Base-by-base conservation (phyloP, 2,113 vertebrate species). In the Desmodus rotundus region DNA sequence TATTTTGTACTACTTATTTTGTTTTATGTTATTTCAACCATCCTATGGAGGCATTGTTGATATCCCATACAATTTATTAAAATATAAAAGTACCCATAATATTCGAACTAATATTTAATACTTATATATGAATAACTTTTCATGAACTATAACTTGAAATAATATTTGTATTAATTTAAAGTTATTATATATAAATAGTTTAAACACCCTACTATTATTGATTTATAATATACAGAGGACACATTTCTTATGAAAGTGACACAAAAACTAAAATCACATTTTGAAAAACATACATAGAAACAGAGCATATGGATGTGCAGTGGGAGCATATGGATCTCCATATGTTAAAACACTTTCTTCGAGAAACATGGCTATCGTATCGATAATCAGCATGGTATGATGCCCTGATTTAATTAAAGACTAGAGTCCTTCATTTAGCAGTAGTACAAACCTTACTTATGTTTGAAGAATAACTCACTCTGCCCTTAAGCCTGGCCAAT, bases 311-410 rank as follows among this genome's bases (percentile, higher is more conserved):
- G 98, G 97, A 90, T 96, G 76, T 96, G 1, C 33, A 97, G 97
- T 83, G 10, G 96, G 98, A 98, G 33, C 98, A 98, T 98, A 98
- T 92, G 97, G 95, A 3, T 95, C 77, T 97, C 91, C 98, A 97
- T 98, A 98, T 98, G 98, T 91, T 98, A 82, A 94, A 93, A 97
- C 56, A 82, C 56, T 98, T 94, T 98, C 93, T 98, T 98, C 93
- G 97, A 94, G 94, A 97, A 96, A 86, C 31, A 72, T 45, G 94
- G 72, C 50, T 96, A 38, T 54, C n/a, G 68, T 93, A 95, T 95
- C 97, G 93, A 95, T 96, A 90, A 83, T 91, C 96, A 98, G 89
- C 89, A 56, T 73, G 96, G 68, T 89, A 88, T 91, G 36, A 24
- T 97, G 7, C 91, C 63, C 47, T 96, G 87, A 38, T 95, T 86